phyloP scores from a whole-genome alignment of 2,797 vertebrate genomes.

The Philypnodon macrostomus region DNA sequence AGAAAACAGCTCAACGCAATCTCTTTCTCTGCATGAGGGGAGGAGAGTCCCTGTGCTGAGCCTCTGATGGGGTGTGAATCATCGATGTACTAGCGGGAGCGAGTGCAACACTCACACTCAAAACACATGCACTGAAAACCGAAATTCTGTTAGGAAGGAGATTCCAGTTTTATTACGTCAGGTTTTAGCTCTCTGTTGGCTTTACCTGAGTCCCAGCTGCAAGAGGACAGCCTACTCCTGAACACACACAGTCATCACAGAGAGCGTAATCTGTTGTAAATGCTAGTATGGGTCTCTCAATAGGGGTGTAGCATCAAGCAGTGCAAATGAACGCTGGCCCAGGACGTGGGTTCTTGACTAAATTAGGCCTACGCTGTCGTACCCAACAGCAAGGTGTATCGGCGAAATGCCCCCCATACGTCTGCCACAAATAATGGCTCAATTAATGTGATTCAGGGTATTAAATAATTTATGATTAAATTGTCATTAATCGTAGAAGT shows the following conservation, averaged over 20 bases:
- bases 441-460: too few species aligned
- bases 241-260: conserved; percentile 12
- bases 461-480: too few species aligned
- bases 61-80: conserved; percentile 43
- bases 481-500: too few species aligned
- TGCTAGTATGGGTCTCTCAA: too few species aligned
- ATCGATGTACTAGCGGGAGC: conserved; percentile 40
- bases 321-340: too few species aligned
- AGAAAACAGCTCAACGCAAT: conserved; percentile 72
- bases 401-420: too few species aligned
- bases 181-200: conserved; percentile 49
- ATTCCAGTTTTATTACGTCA: conserved; percentile 77
- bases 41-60: conserved; percentile 47
- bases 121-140: conserved; percentile 12
- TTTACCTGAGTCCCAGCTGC: conserved; percentile 59
- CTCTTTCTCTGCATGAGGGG: conserved; percentile 47
- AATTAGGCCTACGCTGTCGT: too few species aligned
- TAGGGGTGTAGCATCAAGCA: too few species aligned
- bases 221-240: conserved; percentile 32
- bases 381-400: too few species aligned
- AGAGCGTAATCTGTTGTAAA: neutral
- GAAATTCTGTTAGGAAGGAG: conserved; percentile 53
- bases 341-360: too few species aligned
- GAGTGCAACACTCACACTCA: conserved; percentile 15
- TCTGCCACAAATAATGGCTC: too few species aligned